Evolutionary conservation across 2,113 vertebrate genomes (phyloP), one percentile per base, ranked within the genome.

Genomic region (Ondatra zibethicus): DNA sequence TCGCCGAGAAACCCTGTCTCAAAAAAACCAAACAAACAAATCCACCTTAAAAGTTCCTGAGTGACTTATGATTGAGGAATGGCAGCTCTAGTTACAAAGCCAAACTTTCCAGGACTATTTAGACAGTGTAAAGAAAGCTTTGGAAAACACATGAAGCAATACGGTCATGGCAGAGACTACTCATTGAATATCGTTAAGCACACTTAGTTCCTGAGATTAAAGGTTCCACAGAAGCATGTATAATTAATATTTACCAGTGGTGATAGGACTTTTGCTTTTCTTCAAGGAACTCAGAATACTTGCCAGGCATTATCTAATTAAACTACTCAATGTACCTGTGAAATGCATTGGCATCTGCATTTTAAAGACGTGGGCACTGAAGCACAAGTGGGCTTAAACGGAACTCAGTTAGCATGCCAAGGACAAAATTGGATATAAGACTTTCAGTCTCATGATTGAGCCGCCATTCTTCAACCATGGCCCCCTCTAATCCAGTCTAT

Each of bases 361-460:
- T 98, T 98, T 94, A 93, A 97, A 97, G 97, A 97, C 92, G 92
- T 95, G 50, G 70, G 89, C 75, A 84, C 55, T 97, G 96, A 96
- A 97, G 97, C 93, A 97, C 95, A 98, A 97, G 90, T 95, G 88
- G 78, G 88, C 88, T 96, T 96, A 96, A 94, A 96, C 96, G 97
- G 84, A 97, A 97, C 87, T 96, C 92, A 96, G 94, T 97, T 93
- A 88, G 88, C 93, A 96, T 97, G 89, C 93, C 93, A 93, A 97
- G 9, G 88, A 94, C 3, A 8, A 97, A 98, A 98, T 92, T 97
- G 95, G 84, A 96, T 97, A 93, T 96, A 87, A 93, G 75, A 94
- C 47, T 96, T 96, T 93, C 47, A 76, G 85, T 94, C 78, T 94
- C 75, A 95, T 92, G 92, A 96, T 94, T 42, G 92, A 90, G 68